These are phyloP conservation scores for Hemitrygon akajei DNA, from an alignment of 2,797 vertebrate genomes.

Conservation along the genomic window DNA sequence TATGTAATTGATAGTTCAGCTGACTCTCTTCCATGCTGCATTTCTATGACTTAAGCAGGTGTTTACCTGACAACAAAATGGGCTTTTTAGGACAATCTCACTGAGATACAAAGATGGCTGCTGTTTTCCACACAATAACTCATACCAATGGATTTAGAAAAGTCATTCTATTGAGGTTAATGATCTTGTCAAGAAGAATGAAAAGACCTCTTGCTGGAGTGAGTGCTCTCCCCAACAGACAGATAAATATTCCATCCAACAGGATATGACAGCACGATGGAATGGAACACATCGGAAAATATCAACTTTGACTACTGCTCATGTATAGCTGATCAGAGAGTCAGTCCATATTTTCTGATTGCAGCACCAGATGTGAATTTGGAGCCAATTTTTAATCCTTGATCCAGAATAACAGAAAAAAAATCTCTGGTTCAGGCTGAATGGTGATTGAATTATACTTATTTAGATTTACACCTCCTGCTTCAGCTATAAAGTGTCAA, in stretches of 20 bases:
- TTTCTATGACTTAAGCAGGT: no score
- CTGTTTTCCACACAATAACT: no score
- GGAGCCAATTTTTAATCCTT: background rate
- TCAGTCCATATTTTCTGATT: background rate
- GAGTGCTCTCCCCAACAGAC: background rate
- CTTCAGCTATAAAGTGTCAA: background rate
- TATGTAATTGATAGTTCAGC: no score
- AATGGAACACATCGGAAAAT: background rate
- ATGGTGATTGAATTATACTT: background rate
- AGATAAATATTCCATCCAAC: background rate
- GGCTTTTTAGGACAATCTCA: no score
- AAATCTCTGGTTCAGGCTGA: background rate
- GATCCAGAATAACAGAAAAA: background rate
- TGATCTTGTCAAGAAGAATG: background rate
- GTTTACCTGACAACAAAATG: no score
- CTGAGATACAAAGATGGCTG: no score
- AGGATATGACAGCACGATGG: background rate
- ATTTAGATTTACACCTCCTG: background rate
- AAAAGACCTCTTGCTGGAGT: background rate
- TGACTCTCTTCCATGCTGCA: no score
- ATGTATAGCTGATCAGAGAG: background rate
- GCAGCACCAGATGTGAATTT: background rate
- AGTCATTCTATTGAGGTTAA: background rate
- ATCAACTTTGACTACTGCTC: background rate
- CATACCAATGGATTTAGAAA: no score